Conservation (phyloP, 2,888 invertebrate species). For the Caenorhabditis sp. region DNA sequence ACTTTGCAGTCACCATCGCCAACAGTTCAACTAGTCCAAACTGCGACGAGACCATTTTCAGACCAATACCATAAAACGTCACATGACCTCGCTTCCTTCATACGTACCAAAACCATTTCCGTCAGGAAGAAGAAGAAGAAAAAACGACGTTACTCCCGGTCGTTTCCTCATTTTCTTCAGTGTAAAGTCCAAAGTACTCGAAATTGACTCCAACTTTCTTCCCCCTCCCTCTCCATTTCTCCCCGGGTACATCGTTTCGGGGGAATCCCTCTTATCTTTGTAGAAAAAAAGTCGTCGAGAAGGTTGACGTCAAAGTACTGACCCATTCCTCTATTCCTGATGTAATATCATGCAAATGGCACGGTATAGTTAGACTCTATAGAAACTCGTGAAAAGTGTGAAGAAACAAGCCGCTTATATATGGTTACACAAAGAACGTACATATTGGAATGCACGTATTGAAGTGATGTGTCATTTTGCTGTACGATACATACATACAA, state of each 20-base stretch:
- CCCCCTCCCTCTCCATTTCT: too few species aligned
- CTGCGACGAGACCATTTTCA: not conserved
- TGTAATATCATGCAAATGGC: conserved; percentile 41
- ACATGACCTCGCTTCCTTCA: conserved; percentile 14
- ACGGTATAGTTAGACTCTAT: conserved; percentile 13
- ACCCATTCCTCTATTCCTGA: conserved; percentile 23
- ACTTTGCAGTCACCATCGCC: too few species aligned
- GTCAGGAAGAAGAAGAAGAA: not conserved
- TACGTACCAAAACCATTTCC: not conserved
- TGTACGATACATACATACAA: too few species aligned
- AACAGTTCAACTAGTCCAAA: not conserved
- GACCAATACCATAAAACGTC: not conserved
- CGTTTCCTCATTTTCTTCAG: not conserved
- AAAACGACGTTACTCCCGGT: conserved; percentile 7
- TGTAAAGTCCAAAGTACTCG: conserved; percentile 56
- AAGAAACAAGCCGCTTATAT: conserved; percentile 33
- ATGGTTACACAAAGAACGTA: conserved; percentile 33
- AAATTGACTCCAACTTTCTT: not conserved
- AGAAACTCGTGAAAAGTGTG: conserved; percentile 7
- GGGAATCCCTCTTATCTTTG: conserved; percentile 54
- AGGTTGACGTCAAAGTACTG: conserved; percentile 49
- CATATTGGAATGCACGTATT: conserved; percentile 25
- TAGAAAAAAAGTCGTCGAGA: not conserved
- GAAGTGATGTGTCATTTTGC: not conserved
- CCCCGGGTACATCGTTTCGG: conserved; percentile 45